phyloP scores from a whole-genome alignment of 2,888 invertebrate species.

The Tachina grossa region DNA sequence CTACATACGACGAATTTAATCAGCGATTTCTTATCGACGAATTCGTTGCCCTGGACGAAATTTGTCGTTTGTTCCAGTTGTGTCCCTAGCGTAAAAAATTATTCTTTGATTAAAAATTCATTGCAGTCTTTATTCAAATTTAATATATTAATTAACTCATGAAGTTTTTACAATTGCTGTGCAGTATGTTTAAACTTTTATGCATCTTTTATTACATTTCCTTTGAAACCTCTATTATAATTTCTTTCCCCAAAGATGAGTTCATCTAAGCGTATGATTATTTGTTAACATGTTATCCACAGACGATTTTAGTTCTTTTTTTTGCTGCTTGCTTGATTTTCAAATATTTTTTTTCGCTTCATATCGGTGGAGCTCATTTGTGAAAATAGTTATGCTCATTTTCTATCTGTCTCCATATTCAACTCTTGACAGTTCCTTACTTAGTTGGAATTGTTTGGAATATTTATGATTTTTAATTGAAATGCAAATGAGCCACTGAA shows the following conservation, averaged over 20 bases:
- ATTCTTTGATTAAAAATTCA: too few species aligned
- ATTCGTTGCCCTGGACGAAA: too few species aligned
- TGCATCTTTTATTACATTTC: background rate
- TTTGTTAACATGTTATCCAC: slow-evolving; percentile 45
- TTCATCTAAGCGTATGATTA: slow-evolving; percentile 45
- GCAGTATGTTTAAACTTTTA: too few species aligned
- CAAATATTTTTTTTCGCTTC: background rate
- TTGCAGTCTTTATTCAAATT: too few species aligned
- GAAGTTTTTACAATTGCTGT: too few species aligned
- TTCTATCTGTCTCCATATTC: background rate
- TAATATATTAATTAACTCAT: too few species aligned
- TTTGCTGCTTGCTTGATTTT: background rate
- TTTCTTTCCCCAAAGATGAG: background rate
- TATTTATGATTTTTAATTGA: slow-evolving; percentile 61
- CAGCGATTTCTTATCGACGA: too few species aligned
- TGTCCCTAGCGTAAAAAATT: too few species aligned
- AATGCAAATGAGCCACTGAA: slow-evolving; percentile 53
- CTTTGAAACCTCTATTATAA: background rate
- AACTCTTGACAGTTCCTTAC: background rate
- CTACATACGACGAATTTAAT: too few species aligned
- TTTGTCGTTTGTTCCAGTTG: too few species aligned
- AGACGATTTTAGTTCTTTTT: slow-evolving; percentile 16
- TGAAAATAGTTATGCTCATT: slow-evolving; percentile 9
- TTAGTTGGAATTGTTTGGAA: slow-evolving; percentile 28
- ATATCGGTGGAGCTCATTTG: slow-evolving; percentile 23